Percentiles rank a stretch among this genome's conserved stretches.
Evolutionary conservation across 2,113 vertebrate species (phyloP).

Genomic region (Calyptomena viridis): DNA sequence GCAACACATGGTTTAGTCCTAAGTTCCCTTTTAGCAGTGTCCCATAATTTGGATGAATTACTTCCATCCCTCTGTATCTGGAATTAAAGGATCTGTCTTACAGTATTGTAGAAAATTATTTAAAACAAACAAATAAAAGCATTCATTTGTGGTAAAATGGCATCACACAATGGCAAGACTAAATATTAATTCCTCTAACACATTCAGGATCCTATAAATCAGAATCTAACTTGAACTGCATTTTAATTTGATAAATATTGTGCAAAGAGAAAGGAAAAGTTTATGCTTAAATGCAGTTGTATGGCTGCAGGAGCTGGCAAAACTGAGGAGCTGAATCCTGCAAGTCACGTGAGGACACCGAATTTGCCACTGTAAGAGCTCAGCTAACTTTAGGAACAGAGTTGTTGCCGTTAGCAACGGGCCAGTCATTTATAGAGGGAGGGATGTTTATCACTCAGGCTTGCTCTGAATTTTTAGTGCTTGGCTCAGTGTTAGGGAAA

Average conservation of each 20-base stretch:
- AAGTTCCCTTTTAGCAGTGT: background rate
- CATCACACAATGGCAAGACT: background rate
- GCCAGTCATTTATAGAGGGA: slow-evolving; percentile 40
- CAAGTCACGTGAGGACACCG: slow-evolving; percentile 1
- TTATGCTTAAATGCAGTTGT: background rate
- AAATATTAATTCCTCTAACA: background rate
- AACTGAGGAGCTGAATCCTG: background rate
- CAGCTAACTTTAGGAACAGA: slow-evolving; percentile 53
- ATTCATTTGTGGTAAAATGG: background rate
- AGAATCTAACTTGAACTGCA: background rate
- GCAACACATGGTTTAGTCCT: background rate
- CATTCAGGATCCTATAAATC: background rate
- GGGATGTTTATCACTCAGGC: slow-evolving; percentile 38
- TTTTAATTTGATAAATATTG: background rate
- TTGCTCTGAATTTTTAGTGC: slow-evolving; percentile 26
- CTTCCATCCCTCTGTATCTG: background rate
- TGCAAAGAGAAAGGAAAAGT: background rate
- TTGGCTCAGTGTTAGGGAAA: background rate
- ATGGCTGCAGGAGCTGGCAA: background rate
- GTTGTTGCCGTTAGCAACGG: slow-evolving; percentile 56
- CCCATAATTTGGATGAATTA: background rate
- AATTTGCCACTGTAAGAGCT: slow-evolving; percentile 21
- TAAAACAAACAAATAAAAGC: background rate
- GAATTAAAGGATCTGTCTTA: background rate
- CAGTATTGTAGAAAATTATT: background rate